Evolutionary conservation across 2,797 vertebrate genomes (phyloP), one percentile per base, ranked within the genome.

Genomic region (Hemibagrus guttatus): DNA sequence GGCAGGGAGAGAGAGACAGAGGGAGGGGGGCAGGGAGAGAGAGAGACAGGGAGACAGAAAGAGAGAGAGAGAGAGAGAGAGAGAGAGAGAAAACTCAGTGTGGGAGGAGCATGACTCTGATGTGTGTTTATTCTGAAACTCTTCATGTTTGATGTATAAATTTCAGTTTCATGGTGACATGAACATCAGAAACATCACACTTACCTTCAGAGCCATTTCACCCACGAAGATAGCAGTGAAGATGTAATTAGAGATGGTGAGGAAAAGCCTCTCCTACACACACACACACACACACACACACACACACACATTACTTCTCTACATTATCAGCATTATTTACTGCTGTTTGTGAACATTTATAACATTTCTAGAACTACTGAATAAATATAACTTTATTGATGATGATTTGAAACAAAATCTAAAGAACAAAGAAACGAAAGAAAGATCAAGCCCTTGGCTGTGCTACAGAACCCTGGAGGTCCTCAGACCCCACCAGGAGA

Each of bases 191-290:
- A 92, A 90, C 83, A 42, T 46, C 49, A 49, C 71, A 85, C 92
- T 94, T 96, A 98, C 98, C 97, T 99, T 99, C 76, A 99, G 93
- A 28, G 97, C 98, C 98, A 99, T 99, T 94, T 99, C 98, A 88
- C 96, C 95, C 92, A 98, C 98, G 87, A 99, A 99, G 93, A 99
- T 99, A 90, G 97, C 97, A 83, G 98, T 99, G 94, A 99, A 99
- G 94, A 99, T 97, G 95, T 99, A 99, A 95, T 99, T 99, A 93
- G 98, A 99, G 89, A 98, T 97, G 26, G 97, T 98, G 90, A 99
- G 98, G 92, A 99, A 98, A 89, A 99, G 96, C 89, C 98, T 95
- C 91, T 99, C 98, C 98, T 99, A 58, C 21, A 86, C 46, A 80
- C 31, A 74, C n/a, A 84, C 71, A 61, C 68, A 75, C 35, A 75